A percentile compares a stretch with the other conserved stretches of the same genome.
These are phyloP conservation scores for Pyrrhosoma nymphula DNA, from an alignment of 2,888 invertebrate genomes.

Conservation along the genomic window DNA sequence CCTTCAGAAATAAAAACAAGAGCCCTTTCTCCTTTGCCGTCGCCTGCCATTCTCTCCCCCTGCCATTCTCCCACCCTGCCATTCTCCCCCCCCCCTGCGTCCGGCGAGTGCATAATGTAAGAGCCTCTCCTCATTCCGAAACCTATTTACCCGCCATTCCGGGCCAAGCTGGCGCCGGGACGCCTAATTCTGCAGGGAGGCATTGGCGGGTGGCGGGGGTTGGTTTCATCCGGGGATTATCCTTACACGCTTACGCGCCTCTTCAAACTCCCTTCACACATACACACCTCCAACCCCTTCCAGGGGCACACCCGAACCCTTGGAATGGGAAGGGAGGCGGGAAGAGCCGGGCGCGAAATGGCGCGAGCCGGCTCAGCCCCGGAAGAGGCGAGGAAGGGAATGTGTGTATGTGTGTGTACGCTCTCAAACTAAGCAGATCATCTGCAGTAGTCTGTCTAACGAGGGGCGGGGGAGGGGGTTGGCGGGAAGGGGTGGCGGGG, in stretches of 20 bases:
- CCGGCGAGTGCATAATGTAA: slow-evolving; percentile 49
- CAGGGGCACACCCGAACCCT: background rate
- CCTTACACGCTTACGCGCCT: slow-evolving; percentile 14
- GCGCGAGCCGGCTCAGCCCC: background rate
- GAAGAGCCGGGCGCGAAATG: background rate
- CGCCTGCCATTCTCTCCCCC: background rate
- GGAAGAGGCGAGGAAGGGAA: background rate
- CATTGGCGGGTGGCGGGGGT: background rate
- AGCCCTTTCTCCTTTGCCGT: background rate
- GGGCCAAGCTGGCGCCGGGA: slow-evolving; percentile 5
- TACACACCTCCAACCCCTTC: background rate
- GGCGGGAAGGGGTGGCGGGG: background rate
- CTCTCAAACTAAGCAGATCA: slow-evolving; percentile 36
- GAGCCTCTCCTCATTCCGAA: slow-evolving; percentile 39
- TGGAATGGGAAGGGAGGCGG: too few relatives aligned
- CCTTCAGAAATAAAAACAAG: too few relatives aligned
- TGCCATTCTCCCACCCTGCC: slow-evolving; percentile 52
- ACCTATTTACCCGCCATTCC: slow-evolving; percentile 40
- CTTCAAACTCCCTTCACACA: background rate
- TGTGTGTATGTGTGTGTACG: background rate
- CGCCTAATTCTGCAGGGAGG: slow-evolving; percentile 4
- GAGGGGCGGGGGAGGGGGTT: background rate
- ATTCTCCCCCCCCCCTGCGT: background rate
- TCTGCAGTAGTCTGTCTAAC: slow-evolving; percentile 54
- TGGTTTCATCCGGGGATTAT: slow-evolving; percentile 23